Percentiles rank a stretch among this genome's conserved stretches.
Evolutionary conservation across 2,888 invertebrate genomes (phyloP).

Genomic region (Microctonus hyperodae): DNA sequence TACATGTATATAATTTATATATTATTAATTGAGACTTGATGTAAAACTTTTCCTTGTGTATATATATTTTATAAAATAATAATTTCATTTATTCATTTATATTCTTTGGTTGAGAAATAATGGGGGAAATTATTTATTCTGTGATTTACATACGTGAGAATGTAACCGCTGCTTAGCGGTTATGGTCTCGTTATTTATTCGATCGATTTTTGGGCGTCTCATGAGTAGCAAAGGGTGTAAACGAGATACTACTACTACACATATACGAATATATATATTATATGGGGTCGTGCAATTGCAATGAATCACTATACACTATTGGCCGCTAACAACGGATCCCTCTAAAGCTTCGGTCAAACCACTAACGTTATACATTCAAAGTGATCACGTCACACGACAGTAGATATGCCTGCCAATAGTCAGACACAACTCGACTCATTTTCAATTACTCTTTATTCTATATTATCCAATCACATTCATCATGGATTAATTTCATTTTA

Average conservation of each 20-base stretch:
- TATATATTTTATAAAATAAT: too few species aligned
- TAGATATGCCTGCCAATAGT: constrained; percentile 39
- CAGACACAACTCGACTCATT: too few species aligned
- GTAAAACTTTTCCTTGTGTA: too few species aligned
- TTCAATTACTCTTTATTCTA: too few species aligned
- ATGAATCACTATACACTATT: constrained; percentile 18
- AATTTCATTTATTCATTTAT: too few species aligned
- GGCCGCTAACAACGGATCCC: constrained; percentile 20
- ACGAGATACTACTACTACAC: neutral
- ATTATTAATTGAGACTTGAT: too few species aligned
- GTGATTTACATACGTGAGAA: constrained; percentile 3
- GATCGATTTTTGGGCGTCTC: neutral
- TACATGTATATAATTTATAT: too few species aligned
- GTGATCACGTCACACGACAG: constrained; percentile 39
- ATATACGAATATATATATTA: neutral
- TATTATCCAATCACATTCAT: too few species aligned
- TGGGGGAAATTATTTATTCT: too few species aligned
- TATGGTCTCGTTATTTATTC: constrained; percentile 3
- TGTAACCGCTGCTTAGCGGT: neutral
- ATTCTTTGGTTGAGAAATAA: too few species aligned
- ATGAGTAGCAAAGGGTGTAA: constrained; percentile 1
- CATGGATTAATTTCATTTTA: too few species aligned
- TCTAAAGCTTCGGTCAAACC: constrained; percentile 16
- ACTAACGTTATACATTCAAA: constrained; percentile 32
- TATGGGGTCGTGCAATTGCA: neutral